Evolutionary conservation across 2,797 vertebrate genomes (phyloP).

Genomic region (Scolopax rusticola): DNA sequence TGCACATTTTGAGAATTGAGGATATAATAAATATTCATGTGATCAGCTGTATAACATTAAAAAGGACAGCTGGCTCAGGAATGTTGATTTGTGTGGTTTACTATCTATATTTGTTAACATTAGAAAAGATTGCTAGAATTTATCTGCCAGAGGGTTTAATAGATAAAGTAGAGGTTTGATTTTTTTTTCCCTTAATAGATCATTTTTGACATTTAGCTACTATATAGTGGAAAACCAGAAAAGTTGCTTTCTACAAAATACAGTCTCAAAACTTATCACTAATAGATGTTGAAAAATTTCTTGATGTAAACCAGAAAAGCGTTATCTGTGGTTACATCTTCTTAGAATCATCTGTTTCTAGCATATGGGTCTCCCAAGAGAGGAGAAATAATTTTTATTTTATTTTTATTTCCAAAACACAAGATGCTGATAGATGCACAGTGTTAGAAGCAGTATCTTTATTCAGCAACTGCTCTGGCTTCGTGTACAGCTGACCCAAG

Average conservation of each 20-base stretch:
- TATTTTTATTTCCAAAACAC: neutral
- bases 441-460: neutral
- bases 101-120: conserved; percentile 66
- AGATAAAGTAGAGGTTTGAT: conserved; percentile 49
- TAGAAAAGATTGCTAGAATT: conserved; percentile 72
- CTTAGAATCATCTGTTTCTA: conserved; percentile 39
- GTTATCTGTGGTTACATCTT: conserved; percentile 47
- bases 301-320: conserved; percentile 48
- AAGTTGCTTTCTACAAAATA: conserved; percentile 48
- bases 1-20: conserved; percentile 49
- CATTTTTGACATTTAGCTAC: conserved; percentile 68
- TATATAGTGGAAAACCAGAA: conserved; percentile 42
- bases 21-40: conserved; percentile 74
- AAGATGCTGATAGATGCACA: neutral
- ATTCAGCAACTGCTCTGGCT: neutral
- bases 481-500: neutral
- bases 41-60: conserved; percentile 60
- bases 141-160: conserved; percentile 55
- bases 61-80: conserved; percentile 75
- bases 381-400: neutral
- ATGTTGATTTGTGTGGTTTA: conserved; percentile 71
- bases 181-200: conserved; percentile 25
- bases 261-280: conserved; percentile 16
- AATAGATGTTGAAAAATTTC: conserved; percentile 16
- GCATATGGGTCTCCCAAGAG: neutral